Evolutionary conservation across 2,113 vertebrate species (phyloP).

Genomic region (Laterallus jamaicensis): DNA sequence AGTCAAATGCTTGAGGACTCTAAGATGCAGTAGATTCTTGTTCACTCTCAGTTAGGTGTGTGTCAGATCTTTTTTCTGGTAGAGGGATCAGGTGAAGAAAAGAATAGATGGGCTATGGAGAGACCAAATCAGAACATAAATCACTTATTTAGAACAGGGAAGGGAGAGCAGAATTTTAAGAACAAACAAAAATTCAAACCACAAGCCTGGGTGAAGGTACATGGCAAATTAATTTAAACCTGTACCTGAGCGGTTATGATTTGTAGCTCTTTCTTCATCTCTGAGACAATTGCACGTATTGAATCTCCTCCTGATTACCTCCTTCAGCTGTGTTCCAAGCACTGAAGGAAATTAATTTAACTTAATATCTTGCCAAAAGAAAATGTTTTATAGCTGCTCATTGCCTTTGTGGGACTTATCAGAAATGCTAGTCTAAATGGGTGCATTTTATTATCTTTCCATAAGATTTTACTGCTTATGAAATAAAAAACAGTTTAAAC

Average conservation of each 20-base stretch:
- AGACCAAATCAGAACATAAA: neutral
- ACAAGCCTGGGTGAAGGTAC: neutral
- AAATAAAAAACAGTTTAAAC: slow-evolving; percentile 38
- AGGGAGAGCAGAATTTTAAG: neutral
- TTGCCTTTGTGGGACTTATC: neutral
- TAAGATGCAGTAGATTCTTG: neutral
- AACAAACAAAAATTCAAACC: neutral
- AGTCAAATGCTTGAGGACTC: neutral
- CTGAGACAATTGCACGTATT: neutral
- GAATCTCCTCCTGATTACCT: neutral
- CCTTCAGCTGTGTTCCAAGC: neutral
- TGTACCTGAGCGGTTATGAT: neutral
- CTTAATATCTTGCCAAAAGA: neutral
- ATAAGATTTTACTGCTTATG: neutral
- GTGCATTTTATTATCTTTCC: slow-evolving; percentile 12
- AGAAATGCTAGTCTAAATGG: neutral
- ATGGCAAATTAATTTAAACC: neutral
- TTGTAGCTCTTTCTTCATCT: neutral
- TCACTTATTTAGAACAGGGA: neutral
- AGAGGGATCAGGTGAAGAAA: neutral
- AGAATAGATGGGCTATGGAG: neutral
- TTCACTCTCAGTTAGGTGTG: neutral
- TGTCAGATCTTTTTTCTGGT: neutral
- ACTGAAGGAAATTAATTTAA: slow-evolving; percentile 4
- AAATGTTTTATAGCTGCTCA: neutral